A percentile compares a stretch with the other conserved stretches of the same genome.
Evolutionary conservation across 2,113 vertebrate species (phyloP).

Genomic region (Oenanthe melanoleuca): DNA sequence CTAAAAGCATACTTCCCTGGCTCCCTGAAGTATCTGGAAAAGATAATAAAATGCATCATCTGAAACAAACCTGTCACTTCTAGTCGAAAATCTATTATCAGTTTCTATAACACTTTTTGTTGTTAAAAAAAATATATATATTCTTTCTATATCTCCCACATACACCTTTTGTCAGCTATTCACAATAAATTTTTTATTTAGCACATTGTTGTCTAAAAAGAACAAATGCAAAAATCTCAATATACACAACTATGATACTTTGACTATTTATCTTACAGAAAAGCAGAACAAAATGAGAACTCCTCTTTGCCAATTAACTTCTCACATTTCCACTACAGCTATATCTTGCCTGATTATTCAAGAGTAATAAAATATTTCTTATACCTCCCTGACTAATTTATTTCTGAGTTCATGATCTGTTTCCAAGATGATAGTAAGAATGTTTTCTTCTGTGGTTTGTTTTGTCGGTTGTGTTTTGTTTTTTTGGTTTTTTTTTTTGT

Average conservation of each 20-base stretch:
- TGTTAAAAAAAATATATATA: neutral
- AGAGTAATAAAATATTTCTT: neutral
- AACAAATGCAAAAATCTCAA: neutral
- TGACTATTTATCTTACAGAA: neutral
- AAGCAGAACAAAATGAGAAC: neutral
- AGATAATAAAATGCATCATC: neutral
- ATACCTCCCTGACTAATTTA: neutral
- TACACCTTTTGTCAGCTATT: neutral
- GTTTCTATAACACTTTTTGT: neutral
- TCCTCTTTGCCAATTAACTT: neutral
- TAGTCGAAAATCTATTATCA: neutral
- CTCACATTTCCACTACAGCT: neutral
- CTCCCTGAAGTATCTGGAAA: neutral
- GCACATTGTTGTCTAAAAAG: neutral
- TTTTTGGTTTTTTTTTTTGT: too few relatives aligned
- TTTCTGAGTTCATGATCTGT: neutral
- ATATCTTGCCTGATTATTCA: neutral
- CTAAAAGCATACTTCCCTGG: neutral
- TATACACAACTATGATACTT: neutral
- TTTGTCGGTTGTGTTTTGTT: neutral
- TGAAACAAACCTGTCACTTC: neutral
- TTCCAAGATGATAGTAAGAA: neutral
- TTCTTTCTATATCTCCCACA: neutral
- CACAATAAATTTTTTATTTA: neutral
- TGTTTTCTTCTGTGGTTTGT: accelerated